Evolutionary conservation across 2,888 invertebrate genomes (phyloP).

Genomic region (Drosophila barbarae): DNA sequence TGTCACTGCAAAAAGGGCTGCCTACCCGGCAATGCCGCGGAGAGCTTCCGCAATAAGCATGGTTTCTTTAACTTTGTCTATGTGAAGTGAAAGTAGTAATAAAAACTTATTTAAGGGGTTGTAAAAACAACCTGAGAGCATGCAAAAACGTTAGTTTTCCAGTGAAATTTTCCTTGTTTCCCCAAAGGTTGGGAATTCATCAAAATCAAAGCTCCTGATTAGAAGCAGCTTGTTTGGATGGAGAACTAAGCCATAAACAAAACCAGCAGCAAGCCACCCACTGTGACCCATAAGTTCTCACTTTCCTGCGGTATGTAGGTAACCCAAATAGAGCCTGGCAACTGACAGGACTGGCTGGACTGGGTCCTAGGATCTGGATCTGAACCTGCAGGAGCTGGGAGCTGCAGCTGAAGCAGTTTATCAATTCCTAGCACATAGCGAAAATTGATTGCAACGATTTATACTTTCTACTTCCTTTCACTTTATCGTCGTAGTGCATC

Average conservation of each 20-base stretch:
- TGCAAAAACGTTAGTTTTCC: not conserved
- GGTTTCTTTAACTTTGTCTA: constrained; percentile 43
- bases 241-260: constrained; percentile 31
- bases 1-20: constrained; percentile 47
- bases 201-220: constrained; percentile 21
- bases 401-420: constrained; percentile 63
- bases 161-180: not conserved
- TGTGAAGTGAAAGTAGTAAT: constrained; percentile 1
- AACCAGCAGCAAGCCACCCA: constrained; percentile 16
- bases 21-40: constrained; percentile 15
- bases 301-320: constrained; percentile 57
- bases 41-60: constrained; percentile 39
- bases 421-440: constrained; percentile 73
- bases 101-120: not conserved
- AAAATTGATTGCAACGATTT: constrained; percentile 75
- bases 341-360: constrained; percentile 32
- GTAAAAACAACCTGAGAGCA: not conserved
- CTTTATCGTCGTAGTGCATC: constrained; percentile 66
- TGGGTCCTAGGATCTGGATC: not conserved
- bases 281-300: constrained; percentile 39
- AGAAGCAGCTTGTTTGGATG: constrained; percentile 16
- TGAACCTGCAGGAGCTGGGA: not conserved
- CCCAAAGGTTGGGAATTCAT: constrained; percentile 15
- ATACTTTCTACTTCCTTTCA: constrained; percentile 76
- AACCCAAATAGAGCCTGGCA: constrained; percentile 60